Conservation (phyloP, 2,888 invertebrate genomes). For the Diloba caeruleocephala region DNA sequence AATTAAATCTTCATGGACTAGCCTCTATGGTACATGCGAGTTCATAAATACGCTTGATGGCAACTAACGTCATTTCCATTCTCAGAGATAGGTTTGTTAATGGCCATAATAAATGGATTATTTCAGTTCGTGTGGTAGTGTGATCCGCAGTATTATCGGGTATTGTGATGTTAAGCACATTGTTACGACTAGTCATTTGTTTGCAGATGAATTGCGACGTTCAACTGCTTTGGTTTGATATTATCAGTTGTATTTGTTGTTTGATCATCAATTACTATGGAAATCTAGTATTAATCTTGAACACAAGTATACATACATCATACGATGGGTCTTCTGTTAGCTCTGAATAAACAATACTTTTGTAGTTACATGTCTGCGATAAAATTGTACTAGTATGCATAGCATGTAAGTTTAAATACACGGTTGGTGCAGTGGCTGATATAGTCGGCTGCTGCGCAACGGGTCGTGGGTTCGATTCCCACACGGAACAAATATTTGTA, state of each 20-base stretch:
- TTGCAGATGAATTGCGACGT: constrained; percentile 15
- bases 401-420: too few species aligned
- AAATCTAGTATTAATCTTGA: not conserved
- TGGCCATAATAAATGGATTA: constrained; percentile 67
- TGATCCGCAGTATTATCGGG: constrained; percentile 51
- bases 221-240: constrained; percentile 18
- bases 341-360: too few species aligned
- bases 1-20: constrained; percentile 47
- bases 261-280: constrained; percentile 2
- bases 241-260: constrained; percentile 22
- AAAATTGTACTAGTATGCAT: too few species aligned
- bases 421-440: too few species aligned
- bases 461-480: too few species aligned
- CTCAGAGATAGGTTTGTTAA: constrained; percentile 64
- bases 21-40: constrained; percentile 30
- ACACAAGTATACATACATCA: too few species aligned
- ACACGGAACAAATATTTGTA: too few species aligned
- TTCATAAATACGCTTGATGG: constrained; percentile 61
- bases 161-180: constrained; percentile 33
- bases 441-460: too few species aligned
- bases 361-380: too few species aligned
- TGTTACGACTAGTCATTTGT: constrained; percentile 30
- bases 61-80: constrained; percentile 63
- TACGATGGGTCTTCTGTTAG: too few species aligned
- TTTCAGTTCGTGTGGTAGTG: constrained; percentile 56